Conservation (phyloP, 2,797 vertebrate species). For the Artibeus lituratus region DNA sequence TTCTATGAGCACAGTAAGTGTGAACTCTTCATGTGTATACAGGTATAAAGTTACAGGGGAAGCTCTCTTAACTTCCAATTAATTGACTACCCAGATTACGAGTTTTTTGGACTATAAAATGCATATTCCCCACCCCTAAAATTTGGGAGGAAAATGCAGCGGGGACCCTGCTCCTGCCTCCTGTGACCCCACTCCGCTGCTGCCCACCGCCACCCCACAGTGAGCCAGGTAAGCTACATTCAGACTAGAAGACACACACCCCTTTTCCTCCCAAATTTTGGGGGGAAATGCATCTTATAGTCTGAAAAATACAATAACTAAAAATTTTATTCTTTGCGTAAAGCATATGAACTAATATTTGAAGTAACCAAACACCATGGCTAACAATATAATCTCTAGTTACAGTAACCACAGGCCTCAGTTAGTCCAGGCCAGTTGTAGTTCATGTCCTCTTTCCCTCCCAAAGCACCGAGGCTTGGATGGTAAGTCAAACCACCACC, state of each 20-base stretch:
- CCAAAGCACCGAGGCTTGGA: background rate
- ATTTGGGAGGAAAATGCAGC: too few species aligned
- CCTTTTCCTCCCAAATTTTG: too few species aligned
- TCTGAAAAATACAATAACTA: background rate
- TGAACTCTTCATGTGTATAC: background rate
- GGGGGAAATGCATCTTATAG: too few species aligned
- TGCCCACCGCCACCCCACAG: too few species aligned
- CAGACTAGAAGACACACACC: too few species aligned
- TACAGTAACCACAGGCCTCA: background rate
- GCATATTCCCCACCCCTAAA: too few species aligned
- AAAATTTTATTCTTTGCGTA: background rate
- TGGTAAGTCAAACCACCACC: background rate
- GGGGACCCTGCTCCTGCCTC: too few species aligned
- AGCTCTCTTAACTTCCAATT: background rate
- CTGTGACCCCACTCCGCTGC: too few species aligned
- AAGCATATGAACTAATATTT: background rate
- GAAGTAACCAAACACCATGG: background rate
- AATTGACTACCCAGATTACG: background rate
- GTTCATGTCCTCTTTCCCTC: background rate
- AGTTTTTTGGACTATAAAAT: too few species aligned
- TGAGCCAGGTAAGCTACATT: too few species aligned
- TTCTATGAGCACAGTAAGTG: background rate
- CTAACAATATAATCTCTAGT: background rate
- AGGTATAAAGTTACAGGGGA: slow-evolving; percentile 3
- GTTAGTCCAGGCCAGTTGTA: background rate